These are phyloP conservation scores for Gobius niger DNA, from an alignment of 2,113 vertebrate genomes.

Conservation along the genomic window DNA sequence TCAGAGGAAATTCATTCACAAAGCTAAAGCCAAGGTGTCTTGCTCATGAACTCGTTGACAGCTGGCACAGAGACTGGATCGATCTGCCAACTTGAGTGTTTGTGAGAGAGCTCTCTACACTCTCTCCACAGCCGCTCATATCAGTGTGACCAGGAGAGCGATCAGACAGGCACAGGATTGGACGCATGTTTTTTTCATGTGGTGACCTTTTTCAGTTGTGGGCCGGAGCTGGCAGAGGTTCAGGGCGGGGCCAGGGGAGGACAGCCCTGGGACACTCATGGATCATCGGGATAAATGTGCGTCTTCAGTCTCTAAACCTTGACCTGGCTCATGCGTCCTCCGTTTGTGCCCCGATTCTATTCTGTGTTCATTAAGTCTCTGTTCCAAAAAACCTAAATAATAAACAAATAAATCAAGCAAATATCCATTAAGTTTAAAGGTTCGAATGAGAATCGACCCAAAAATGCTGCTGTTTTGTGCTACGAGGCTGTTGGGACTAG, in stretches of 20 bases:
- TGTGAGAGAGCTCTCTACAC: too few relatives aligned
- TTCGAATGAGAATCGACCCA: too few relatives aligned
- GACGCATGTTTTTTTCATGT: not conserved
- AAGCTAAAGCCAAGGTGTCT: too few relatives aligned
- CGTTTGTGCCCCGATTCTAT: not conserved
- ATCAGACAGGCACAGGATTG: constrained; percentile 34
- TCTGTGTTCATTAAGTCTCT: too few relatives aligned
- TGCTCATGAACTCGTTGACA: too few relatives aligned
- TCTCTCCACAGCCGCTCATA: not conserved
- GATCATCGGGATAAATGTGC: constrained; percentile 6
- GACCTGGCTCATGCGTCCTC: constrained; percentile 3
- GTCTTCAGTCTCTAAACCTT: constrained; percentile 26
- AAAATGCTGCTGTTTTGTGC: too few relatives aligned
- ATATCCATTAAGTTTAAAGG: too few relatives aligned
- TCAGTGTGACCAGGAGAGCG: constrained; percentile 33
- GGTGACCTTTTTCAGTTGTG: constrained; percentile 26
- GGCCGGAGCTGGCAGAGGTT: not conserved
- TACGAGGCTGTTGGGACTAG: too few relatives aligned
- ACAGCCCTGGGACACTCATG: constrained; percentile 13
- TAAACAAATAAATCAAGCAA: too few relatives aligned
- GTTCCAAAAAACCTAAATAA: too few relatives aligned
- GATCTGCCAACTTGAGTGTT: not conserved
- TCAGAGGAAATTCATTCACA: too few relatives aligned
- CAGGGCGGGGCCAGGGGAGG: constrained; percentile 11
- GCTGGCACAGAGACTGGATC: constrained; percentile 16